Conservation (phyloP, 2,888 invertebrate genomes). For the Halocaridina rubra region DNA sequence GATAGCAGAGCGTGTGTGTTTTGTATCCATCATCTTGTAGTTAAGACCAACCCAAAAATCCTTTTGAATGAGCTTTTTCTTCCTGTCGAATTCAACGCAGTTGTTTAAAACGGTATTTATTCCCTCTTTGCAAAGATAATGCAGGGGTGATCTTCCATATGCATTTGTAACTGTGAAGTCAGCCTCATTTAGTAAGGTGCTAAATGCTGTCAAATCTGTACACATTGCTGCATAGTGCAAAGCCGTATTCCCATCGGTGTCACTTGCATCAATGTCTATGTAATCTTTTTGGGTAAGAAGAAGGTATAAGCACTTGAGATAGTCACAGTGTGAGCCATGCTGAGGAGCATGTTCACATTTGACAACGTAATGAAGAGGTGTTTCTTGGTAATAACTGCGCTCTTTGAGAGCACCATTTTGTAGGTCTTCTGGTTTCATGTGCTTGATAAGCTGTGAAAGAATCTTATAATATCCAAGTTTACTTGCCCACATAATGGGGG, state of each 20-base stretch:
- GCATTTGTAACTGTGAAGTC: neutral
- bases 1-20: too few species aligned
- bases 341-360: neutral
- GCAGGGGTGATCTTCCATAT: neutral
- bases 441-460: neutral
- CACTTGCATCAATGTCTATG: constrained; percentile 73
- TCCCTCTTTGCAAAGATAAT: neutral
- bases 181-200: constrained; percentile 77
- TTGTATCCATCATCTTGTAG: neutral
- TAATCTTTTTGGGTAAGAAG: neutral
- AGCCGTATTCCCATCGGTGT: constrained; percentile 77
- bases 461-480: neutral
- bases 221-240: constrained; percentile 71
- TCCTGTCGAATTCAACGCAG: neutral
- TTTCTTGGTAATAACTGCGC: neutral
- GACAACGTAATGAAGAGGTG: neutral
- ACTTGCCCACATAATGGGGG: neutral
- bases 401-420: neutral
- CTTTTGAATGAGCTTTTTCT: neutral
- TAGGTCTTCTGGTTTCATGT: neutral
- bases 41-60: neutral
- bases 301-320: neutral
- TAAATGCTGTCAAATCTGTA: constrained; percentile 75
- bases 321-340: neutral
- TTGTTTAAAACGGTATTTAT: neutral